Evolutionary conservation across 2,113 vertebrate species (phyloP).

Genomic region (Gallinago jamesoni): DNA sequence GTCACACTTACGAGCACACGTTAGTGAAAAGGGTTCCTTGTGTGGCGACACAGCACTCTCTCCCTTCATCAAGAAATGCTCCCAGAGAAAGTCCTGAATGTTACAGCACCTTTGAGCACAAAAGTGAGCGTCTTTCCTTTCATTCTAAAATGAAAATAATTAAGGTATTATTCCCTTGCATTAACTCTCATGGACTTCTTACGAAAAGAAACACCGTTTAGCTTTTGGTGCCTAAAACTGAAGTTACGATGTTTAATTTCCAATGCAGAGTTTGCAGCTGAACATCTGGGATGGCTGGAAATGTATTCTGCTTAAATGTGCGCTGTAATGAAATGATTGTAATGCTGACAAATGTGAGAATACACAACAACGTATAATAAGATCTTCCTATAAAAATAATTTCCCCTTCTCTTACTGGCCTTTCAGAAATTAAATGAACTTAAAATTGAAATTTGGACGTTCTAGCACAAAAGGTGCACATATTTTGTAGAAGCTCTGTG

Average conservation of each 20-base stretch:
- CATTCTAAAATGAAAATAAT: neutral
- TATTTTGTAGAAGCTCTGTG: neutral
- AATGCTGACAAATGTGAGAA: neutral
- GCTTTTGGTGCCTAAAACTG: neutral
- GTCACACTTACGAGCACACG: accelerated
- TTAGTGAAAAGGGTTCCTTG: neutral
- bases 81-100: neutral
- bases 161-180: neutral
- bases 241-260: neutral
- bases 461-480: neutral
- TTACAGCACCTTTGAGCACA: neutral
- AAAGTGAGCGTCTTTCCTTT: neutral
- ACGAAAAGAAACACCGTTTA: neutral
- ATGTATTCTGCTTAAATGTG: neutral
- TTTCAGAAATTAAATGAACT: neutral
- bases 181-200: neutral
- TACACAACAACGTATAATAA: neutral
- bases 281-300: neutral
- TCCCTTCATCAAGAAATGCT: neutral
- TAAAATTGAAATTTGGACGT: neutral
- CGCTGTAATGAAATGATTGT: neutral
- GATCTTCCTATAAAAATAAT: neutral
- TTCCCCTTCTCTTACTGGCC: neutral
- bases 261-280: neutral
- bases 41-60: accelerated